Evolutionary conservation across 2,113 vertebrate species (phyloP), one percentile per base, ranked within the genome.

Genomic region (Eulemur macaco): DNA sequence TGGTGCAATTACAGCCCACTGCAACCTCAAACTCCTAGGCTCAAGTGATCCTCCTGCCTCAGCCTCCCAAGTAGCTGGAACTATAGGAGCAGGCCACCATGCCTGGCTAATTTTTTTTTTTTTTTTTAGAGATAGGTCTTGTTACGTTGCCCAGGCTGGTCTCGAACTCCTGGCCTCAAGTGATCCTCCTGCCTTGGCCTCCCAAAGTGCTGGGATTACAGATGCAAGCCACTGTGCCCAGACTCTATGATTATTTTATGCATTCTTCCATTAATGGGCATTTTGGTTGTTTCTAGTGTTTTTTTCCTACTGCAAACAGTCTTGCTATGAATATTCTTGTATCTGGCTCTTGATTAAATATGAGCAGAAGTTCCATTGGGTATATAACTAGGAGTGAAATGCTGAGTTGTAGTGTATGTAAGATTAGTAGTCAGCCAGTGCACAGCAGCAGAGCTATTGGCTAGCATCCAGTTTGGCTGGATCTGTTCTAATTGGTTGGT

Each of bases 271-370:
- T 89, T 89, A 34, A 23, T 77, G 63, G 71, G 12, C 47, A 85
- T 93, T 77, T 96, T 92, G 8, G 29, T 82, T 74, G 23, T 88
- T 58, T 84, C 56, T 63, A 77, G 31, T 39, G 74, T 64, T 87
- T n/a, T 47, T 42, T 60, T 45, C 8, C 20, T n/a, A 23, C 37
- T 82, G 18, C 29, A 54, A 80, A 80, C 9, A 71, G 27, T 80
- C 54, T 84, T 88, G 45, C 50, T 78, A 34, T 78, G 37, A 90
- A 93, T 93, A 88, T 92, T 73, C 76, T 91, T 94, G 5, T 90
- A 60, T 83, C 20, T 86, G 14, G 82, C 45, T 86, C 63, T 58
- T 89, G 47, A 76, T 64, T 58, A 89, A 77, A 54, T 58, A 68
- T 37, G 47, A 86, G n/a, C 69, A 93, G 60, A 84, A 63, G 21